phyloP scores from a whole-genome alignment of 2,113 vertebrate genomes.

The Channa maculata region DNA sequence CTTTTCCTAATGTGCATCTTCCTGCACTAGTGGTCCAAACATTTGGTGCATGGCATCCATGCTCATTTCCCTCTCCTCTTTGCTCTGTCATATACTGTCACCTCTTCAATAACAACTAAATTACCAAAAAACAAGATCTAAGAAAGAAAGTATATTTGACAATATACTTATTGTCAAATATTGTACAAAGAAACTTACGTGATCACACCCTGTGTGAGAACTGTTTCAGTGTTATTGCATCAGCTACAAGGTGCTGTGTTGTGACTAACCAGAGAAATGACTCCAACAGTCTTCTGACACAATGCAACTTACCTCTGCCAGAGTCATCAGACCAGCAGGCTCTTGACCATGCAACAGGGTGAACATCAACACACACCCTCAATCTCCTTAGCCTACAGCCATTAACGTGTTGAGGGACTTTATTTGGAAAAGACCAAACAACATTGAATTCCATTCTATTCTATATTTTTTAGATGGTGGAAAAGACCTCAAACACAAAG shows the following conservation, averaged over 20 bases:
- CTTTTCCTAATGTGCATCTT: neutral
- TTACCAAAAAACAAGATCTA: neutral
- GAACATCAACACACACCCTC: neutral
- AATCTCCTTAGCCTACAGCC: neutral
- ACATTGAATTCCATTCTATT: neutral
- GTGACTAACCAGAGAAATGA: neutral
- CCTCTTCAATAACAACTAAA: neutral
- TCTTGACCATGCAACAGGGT: neutral
- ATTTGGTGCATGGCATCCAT: neutral
- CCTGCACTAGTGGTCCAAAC: neutral
- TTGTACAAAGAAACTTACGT: conserved; percentile 8
- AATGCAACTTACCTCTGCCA: too few relatives aligned
- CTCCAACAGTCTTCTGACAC: conserved; percentile 21
- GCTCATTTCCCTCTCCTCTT: neutral
- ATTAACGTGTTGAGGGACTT: neutral
- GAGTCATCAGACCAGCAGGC: too few relatives aligned
- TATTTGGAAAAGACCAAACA: neutral
- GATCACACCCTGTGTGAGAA: conserved; percentile 37
- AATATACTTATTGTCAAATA: too few relatives aligned
- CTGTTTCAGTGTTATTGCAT: conserved; percentile 60
- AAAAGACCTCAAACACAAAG: too few relatives aligned
- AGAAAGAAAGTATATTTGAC: neutral
- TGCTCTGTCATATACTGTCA: neutral
- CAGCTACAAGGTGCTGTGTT: conserved; percentile 38
- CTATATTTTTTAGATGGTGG: too few relatives aligned